Conservation (phyloP, 2,888 invertebrate species). For the Hypomecis punctinalis region DNA sequence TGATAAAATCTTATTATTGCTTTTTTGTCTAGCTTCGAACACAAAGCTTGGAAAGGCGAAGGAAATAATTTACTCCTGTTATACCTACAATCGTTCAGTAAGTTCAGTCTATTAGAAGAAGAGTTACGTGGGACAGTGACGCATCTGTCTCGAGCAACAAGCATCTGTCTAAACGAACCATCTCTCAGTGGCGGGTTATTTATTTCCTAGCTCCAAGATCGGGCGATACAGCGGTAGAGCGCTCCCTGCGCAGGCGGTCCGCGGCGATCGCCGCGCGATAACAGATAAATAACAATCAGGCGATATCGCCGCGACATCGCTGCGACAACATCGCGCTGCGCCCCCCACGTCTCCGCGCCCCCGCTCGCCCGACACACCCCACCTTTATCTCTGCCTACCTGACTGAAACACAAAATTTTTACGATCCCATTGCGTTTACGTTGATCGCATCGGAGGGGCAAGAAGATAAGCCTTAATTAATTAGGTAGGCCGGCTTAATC, state of each 20-base stretch:
- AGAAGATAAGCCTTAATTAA: constrained; percentile 71
- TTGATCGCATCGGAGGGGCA: constrained; percentile 60
- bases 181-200: constrained; percentile 54
- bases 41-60: neutral
- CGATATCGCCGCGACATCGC: constrained; percentile 69
- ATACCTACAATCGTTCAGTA: too few relatives aligned
- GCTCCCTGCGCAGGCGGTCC: constrained; percentile 63
- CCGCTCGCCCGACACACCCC: constrained; percentile 39
- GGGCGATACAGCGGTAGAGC: constrained; percentile 52
- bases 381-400: constrained; percentile 58
- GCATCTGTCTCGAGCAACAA: constrained; percentile 39
- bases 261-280: constrained; percentile 62
- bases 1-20: constrained; percentile 5
- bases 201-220: constrained; percentile 61
- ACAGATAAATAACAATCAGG: constrained; percentile 75
- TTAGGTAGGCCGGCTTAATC: constrained; percentile 68
- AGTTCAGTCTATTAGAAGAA: neutral
- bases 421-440: constrained; percentile 66
- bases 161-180: constrained; percentile 44
- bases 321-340: constrained; percentile 50
- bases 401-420: constrained; percentile 65
- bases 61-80: neutral
- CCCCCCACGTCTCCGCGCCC: constrained; percentile 43
- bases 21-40: neutral
- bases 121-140: constrained; percentile 14